Conservation (phyloP, 2,888 invertebrate species). For the Lamellibrachia columna region DNA sequence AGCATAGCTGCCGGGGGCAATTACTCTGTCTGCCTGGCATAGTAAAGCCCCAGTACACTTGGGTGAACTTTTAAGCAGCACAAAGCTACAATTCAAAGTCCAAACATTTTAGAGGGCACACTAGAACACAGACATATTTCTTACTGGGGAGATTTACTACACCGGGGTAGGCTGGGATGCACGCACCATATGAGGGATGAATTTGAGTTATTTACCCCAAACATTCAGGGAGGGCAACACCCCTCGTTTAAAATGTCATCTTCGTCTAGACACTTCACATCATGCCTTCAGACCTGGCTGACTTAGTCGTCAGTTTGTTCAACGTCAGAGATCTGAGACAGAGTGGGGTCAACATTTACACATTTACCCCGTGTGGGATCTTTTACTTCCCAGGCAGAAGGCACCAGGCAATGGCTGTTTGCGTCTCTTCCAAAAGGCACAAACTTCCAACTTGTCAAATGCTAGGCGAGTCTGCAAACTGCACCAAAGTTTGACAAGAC, state of each 20-base stretch:
- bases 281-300: too few species aligned
- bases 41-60: neutral
- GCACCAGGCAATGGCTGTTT: too few species aligned
- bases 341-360: neutral
- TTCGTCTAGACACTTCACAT: too few species aligned
- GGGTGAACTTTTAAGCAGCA: neutral
- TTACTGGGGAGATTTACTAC: neutral
- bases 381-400: too few species aligned
- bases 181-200: neutral
- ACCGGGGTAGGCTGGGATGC: neutral
- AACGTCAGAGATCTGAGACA: too few species aligned
- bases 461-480: neutral
- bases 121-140: neutral
- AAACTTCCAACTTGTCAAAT: too few species aligned
- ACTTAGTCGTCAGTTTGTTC: too few species aligned
- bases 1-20: neutral
- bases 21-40: neutral
- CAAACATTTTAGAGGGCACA: neutral
- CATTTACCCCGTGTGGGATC: too few species aligned
- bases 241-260: too few species aligned
- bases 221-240: too few species aligned
- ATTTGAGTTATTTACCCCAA: too few species aligned
- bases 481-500: neutral
- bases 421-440: too few species aligned
- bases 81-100: neutral